Conservation (phyloP, 2,113 vertebrate species). For the Ginglymostoma cirratum region DNA sequence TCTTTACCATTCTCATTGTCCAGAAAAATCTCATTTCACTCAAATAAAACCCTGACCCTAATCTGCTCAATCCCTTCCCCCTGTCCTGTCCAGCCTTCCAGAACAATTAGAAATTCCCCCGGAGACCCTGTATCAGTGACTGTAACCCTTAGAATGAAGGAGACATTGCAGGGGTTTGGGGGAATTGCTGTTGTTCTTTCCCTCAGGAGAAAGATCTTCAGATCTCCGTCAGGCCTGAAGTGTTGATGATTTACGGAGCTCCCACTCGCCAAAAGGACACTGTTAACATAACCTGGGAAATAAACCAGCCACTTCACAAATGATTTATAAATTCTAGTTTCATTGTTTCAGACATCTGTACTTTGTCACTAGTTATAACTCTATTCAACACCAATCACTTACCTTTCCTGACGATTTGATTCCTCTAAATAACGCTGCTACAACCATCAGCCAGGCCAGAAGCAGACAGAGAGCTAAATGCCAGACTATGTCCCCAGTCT, state of each 20-base stretch:
- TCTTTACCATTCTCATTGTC: not conserved
- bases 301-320: not conserved
- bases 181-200: too few species aligned
- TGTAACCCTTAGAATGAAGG: too few species aligned
- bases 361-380: not conserved
- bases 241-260: too few species aligned
- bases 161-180: too few species aligned
- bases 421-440: slow-evolving; percentile 72
- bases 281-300: not conserved
- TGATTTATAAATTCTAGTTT: not conserved
- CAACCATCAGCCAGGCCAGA: slow-evolving; percentile 70
- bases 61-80: not conserved
- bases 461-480: slow-evolving; percentile 87
- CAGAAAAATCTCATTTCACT: not conserved
- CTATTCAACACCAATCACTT: slow-evolving; percentile 35
- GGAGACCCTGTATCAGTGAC: not conserved
- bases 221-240: too few species aligned
- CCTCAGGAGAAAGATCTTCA: too few species aligned
- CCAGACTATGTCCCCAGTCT: slow-evolving; percentile 84
- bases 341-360: not conserved
- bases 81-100: too few species aligned
- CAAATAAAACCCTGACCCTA: not conserved
- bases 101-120: not conserved
- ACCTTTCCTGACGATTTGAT: slow-evolving; percentile 98
- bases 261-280: too few species aligned